Evolutionary conservation across 2,797 vertebrate genomes (phyloP), one percentile per base, ranked within the genome.

Genomic region (Dallia pectoralis): DNA sequence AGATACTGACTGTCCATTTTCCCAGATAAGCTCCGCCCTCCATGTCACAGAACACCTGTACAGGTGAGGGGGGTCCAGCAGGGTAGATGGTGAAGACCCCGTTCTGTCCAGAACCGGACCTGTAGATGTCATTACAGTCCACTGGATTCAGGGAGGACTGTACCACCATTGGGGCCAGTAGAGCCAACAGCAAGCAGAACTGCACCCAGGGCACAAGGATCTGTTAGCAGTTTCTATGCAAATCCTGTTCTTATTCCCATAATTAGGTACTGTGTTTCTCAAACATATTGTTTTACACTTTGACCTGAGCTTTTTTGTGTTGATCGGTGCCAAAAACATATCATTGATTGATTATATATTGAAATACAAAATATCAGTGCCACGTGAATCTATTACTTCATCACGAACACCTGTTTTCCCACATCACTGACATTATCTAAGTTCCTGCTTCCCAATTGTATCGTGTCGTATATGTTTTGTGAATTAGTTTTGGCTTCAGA

Each of bases 41-140:
- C 92, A 93, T 95, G 82, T 94, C 93, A 30, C 94, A 93, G 83
- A 92, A 92, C 66, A 93, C 93, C 1, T 92, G 90, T 53, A 94
- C 89, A 0, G 91, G 90, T 15, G 87, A 85, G 0, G 85, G 88
- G 72, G 90, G 84, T 14, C 92, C 92, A 0, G 88, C 86, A 0
- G 93, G 93, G 72, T 92, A 93, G 79, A 93, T 89, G 69, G 92
- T 85, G 76, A 92, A 92, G 2, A 93, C 87, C 0, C 92, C 87
- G 0, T 89, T 87, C 0, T 40, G 3, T 44, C 87, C 89, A 4
- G 81, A 87, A 16, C 93, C 92, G 19, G 81, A 81, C 14, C 73
- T 83, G 1, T 90, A 91, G 76, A 93, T 67, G 27, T 93, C 92
- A 0, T 91, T 90, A 1, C 93, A 94, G 83, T 94, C 92, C 32